Evolutionary conservation across 2,888 invertebrate genomes (phyloP).

Genomic region (Cosmia trapezina): DNA sequence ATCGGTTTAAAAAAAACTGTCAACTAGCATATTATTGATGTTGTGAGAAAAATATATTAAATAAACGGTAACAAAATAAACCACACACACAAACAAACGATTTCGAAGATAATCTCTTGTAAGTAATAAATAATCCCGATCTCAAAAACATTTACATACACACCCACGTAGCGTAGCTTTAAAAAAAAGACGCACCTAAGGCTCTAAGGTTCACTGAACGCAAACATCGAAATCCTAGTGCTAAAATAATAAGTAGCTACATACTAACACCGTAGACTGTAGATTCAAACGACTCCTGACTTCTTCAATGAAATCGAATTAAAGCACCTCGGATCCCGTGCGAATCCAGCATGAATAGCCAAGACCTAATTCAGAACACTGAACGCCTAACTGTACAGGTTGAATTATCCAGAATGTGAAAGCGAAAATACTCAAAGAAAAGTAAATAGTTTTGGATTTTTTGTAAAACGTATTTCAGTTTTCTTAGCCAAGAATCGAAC

Average conservation of each 20-base stretch:
- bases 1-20: too few relatives aligned
- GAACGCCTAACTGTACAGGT: neutral
- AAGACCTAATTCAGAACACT: constrained; percentile 35
- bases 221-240: neutral
- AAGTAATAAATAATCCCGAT: constrained; percentile 7
- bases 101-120: neutral
- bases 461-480: neutral
- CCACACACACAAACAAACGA: neutral
- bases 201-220: neutral
- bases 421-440: neutral
- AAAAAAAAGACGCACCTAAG: neutral
- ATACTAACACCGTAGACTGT: constrained; percentile 2
- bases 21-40: too few relatives aligned
- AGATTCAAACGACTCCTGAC: constrained; percentile 29
- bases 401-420: neutral
- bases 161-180: neutral
- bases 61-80: neutral
- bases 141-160: neutral
- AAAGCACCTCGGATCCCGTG: constrained; percentile 23
- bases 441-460: neutral
- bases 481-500: neutral
- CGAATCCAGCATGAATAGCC: constrained; percentile 33
- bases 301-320: constrained; percentile 30
- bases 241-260: constrained; percentile 4
- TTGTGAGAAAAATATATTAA: too few relatives aligned